Base-by-base conservation (phyloP, 92 coral and sea anemone species). In the Siderastrea siderea region DNA sequence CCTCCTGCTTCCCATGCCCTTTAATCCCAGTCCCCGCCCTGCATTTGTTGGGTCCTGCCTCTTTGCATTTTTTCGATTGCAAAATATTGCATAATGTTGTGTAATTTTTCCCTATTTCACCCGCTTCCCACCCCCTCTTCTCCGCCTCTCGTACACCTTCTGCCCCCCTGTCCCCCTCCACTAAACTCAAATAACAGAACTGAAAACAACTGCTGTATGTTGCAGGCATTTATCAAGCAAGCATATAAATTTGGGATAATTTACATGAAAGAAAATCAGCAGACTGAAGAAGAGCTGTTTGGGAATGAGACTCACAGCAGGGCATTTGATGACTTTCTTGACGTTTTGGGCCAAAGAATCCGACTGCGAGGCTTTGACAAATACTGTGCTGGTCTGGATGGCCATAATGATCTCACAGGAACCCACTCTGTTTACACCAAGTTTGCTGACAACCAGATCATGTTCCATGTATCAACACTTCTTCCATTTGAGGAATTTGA, bases 401-500 rank as follows among this genome's bases (percentile, higher is more conserved):
- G 87, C 57, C 81, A 71, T 17, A 92, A 90, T 68, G 94, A 95
- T 81, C 86, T 96, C 45, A 98, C 98, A 3, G 99, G 99, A 68
- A 94, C 95, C 12, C 96, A 98, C 71, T 98, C 99, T 51, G 95
- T 98, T 54, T 93, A 92, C 87, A 92, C 99, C 3, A 93, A 90
- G 58, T 91, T 90, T 74, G 84, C 85, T 43, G 85, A 94, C 82
- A 96, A 94, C 7, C 93, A 94, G 74, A 87, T 98, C 68, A 98
- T 98, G 99, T 98, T 98, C 64, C 99, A 98, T 59, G 95, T 98
- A 54, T 94, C 98, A 46, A 96, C 99, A 9, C 80, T 98, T 81
- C 93, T 98, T 78, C 99, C 99, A 75, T 94, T 92, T 89, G 96
- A 91, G 65, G 88, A 87, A 68, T 91, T 72, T 73, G 99, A 98